Conservation (phyloP, 2,888 invertebrate species). For the Sinohyriopsis cumingii region DNA sequence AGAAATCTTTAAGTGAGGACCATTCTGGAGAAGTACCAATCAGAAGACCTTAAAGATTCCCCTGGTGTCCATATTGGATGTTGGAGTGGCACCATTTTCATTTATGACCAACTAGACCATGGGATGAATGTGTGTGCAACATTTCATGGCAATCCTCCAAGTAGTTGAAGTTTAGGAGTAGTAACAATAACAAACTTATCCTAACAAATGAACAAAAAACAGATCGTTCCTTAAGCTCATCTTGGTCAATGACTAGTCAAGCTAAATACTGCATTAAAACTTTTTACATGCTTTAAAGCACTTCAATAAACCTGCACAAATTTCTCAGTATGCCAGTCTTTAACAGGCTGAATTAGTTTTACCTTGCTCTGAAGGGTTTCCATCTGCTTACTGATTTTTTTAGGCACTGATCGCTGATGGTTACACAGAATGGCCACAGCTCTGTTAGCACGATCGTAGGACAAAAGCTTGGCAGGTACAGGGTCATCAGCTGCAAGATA, state of each 20-base stretch:
- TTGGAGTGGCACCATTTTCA: too few species aligned
- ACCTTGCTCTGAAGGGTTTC: conserved; percentile 93
- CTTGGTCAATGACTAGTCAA: neutral
- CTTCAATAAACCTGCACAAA: neutral
- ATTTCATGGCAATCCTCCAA: too few species aligned
- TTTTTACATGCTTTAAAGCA: neutral
- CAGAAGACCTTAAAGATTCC: too few species aligned
- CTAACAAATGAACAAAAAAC: too few species aligned
- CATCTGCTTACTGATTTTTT: conserved; percentile 98
- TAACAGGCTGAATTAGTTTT: neutral
- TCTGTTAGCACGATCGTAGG: conserved; percentile 98
- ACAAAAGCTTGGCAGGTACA: conserved; percentile 79
- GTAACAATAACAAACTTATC: too few species aligned
- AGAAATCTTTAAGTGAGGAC: too few species aligned
- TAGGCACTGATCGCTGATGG: conserved; percentile 99
- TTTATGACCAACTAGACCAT: too few species aligned
- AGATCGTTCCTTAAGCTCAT: too few species aligned
- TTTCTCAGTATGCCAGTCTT: neutral
- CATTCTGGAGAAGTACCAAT: too few species aligned
- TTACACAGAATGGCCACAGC: conserved; percentile 99
- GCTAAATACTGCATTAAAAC: neutral
- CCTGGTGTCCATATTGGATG: too few species aligned
- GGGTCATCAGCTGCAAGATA: conserved; percentile 71
- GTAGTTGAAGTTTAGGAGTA: too few species aligned
- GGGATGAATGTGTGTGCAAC: too few species aligned